Evolutionary conservation across 2,888 invertebrate species (phyloP).

Genomic region (Sinodicranocentrus sp.): DNA sequence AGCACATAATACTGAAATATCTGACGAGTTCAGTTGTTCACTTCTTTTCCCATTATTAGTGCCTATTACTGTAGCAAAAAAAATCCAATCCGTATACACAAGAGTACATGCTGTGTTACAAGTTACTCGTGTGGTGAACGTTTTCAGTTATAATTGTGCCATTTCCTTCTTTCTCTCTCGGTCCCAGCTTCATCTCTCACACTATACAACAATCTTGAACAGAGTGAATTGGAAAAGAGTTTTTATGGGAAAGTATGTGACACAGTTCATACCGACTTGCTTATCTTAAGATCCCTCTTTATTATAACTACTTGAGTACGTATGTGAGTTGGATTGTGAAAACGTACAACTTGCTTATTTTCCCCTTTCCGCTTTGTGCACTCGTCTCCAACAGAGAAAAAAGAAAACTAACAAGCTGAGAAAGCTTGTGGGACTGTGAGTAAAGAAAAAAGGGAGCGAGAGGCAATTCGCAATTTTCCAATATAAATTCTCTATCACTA

Average conservation of each 20-base stretch:
- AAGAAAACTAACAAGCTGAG: not conserved
- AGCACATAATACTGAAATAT: constrained; percentile 7
- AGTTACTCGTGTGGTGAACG: not conserved
- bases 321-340: not conserved
- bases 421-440: not conserved
- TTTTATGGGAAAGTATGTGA: constrained; percentile 34
- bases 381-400: too few species aligned
- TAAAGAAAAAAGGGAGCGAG: too few species aligned
- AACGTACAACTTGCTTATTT: not conserved
- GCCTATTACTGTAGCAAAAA: not conserved
- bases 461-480: not conserved
- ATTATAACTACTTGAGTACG: not conserved
- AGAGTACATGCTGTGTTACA: constrained; percentile 6
- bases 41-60: constrained; percentile 16
- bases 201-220: too few species aligned
- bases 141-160: constrained; percentile 18
- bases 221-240: not conserved
- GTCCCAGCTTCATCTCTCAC: too few species aligned
- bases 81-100: not conserved
- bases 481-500: too few species aligned
- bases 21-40: constrained; percentile 14
- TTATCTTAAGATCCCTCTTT: constrained; percentile 24
- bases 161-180: constrained; percentile 10
- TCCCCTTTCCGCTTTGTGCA: not conserved
- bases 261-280: constrained; percentile 21